phyloP scores from a whole-genome alignment of 2,113 vertebrate genomes.

The human (Homo sapiens) region DNA sequence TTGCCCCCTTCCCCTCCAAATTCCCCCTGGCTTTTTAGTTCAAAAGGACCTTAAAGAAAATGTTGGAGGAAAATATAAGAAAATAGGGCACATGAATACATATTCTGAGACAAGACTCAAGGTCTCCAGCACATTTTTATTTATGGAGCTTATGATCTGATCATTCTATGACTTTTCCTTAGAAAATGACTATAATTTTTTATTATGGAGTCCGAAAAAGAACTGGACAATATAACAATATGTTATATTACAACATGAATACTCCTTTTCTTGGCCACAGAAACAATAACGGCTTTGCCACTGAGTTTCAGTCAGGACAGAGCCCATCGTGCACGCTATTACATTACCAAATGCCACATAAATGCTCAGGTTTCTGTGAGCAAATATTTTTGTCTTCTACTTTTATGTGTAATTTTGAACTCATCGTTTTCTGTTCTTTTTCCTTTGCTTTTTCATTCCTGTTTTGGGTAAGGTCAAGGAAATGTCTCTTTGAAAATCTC shows the following conservation, averaged over 20 bases:
- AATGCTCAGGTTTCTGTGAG: neutral
- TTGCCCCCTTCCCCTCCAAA: neutral
- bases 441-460: neutral
- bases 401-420: neutral
- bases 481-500: neutral
- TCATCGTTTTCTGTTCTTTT: neutral
- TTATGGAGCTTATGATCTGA: slow-evolving; percentile 37
- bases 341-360: neutral
- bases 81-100: neutral
- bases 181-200: slow-evolving; percentile 42
- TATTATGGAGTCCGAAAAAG: slow-evolving; percentile 8
- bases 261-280: slow-evolving; percentile 3
- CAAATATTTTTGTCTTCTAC: neutral
- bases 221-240: neutral
- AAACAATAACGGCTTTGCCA: slow-evolving; percentile 39
- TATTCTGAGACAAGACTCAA: neutral
- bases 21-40: slow-evolving; percentile 38
- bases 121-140: slow-evolving; percentile 40
- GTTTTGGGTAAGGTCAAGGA: neutral
- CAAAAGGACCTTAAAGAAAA: slow-evolving; percentile 25
- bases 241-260: slow-evolving; percentile 37
- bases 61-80: neutral
- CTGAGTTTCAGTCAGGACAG: slow-evolving; percentile 33
- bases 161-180: slow-evolving; percentile 58
- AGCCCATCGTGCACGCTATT: neutral